phyloP scores from a whole-genome alignment of 1,140 invertebrate species.

The Aphis craccivora region DNA sequence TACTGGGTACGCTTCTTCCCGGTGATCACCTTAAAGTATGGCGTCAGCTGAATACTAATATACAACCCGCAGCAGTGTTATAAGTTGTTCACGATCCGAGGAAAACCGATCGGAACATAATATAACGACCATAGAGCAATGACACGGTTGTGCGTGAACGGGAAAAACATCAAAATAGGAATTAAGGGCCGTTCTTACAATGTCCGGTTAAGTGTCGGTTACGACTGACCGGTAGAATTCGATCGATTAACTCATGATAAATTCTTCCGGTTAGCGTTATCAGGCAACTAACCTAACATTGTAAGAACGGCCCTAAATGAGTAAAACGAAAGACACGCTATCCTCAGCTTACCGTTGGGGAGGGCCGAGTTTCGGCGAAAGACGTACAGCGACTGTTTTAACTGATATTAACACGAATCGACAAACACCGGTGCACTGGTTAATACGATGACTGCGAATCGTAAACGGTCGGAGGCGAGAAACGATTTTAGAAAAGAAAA shows the following conservation, averaged over 20 bases:
- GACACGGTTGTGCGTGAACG: neutral
- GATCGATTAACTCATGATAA: too few species aligned
- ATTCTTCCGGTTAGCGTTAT: too few species aligned
- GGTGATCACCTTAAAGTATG: neutral
- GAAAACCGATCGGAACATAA: neutral
- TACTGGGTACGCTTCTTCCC: neutral
- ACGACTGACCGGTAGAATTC: too few species aligned
- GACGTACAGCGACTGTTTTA: neutral
- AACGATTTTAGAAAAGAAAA: neutral
- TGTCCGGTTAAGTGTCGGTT: too few species aligned
- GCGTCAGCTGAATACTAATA: too few species aligned
- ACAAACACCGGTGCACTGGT: neutral
- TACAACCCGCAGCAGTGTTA: too few species aligned
- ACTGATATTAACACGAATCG: neutral
- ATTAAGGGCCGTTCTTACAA: neutral
- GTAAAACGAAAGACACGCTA: neutral
- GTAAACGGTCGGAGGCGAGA: neutral
- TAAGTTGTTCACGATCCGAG: too few species aligned
- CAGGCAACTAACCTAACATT: too few species aligned
- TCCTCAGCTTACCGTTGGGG: constrained; percentile 2
- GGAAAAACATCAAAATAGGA: neutral
- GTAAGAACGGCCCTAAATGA: too few species aligned
- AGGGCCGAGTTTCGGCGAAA: neutral
- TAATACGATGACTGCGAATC: neutral
- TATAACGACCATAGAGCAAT: neutral